A percentile compares a stretch with the other conserved stretches of the same genome.
Evolutionary conservation across 2,888 invertebrate genomes (phyloP).

Genomic region (Tillus elongatus): DNA sequence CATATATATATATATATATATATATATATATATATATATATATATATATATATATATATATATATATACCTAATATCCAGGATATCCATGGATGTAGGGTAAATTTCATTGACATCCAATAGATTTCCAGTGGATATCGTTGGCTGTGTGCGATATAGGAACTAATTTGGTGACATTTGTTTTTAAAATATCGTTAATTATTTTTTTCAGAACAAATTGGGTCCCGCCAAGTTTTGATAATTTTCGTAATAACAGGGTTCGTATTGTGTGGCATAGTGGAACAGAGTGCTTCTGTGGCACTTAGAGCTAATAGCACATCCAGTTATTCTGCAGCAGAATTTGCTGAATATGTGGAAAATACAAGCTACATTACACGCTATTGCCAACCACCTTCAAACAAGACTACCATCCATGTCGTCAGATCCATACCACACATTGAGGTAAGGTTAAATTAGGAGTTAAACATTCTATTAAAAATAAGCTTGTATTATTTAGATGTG

Average conservation of each 20-base stretch:
- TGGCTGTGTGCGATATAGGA: background rate
- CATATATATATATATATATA: too few relatives aligned
- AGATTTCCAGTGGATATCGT: too few relatives aligned
- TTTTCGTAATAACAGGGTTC: constrained; percentile 47
- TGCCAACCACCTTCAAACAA: constrained; percentile 36
- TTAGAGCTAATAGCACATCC: constrained; percentile 44
- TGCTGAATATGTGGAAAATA: constrained; percentile 44
- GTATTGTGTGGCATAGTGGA: constrained; percentile 49
- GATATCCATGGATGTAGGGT: too few relatives aligned
- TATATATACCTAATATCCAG: too few relatives aligned
- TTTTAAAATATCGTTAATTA: background rate
- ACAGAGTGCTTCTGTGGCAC: constrained; percentile 48
- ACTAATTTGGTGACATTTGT: constrained; percentile 3
- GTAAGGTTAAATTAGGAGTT: too few relatives aligned
- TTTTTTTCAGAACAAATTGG: constrained; percentile 37
- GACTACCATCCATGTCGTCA: constrained; percentile 34
- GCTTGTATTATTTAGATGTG: too few relatives aligned
- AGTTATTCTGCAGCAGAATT: constrained; percentile 41
- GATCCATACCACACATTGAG: constrained; percentile 42
- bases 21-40: too few relatives aligned
- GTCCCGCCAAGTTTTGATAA: constrained; percentile 45
- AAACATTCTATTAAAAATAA: too few relatives aligned
- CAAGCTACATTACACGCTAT: constrained; percentile 42
- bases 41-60: too few relatives aligned
- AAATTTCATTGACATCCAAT: too few relatives aligned